Evolutionary conservation across 2,888 invertebrate genomes (phyloP).

Genomic region (Schrankia costaestrigalis): DNA sequence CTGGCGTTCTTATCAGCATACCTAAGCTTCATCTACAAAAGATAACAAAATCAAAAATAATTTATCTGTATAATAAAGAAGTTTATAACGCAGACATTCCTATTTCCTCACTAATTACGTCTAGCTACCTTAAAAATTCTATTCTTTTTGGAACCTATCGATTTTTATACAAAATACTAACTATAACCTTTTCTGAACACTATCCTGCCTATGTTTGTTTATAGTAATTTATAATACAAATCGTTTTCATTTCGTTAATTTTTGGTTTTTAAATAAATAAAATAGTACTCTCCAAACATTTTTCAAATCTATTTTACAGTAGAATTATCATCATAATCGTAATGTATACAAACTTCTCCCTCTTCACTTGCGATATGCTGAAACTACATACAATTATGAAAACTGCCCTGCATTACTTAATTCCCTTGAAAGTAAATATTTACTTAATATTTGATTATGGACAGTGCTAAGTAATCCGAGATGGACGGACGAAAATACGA

Average conservation of each 20-base stretch:
- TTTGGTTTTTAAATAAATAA: constrained; percentile 31
- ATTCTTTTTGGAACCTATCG: constrained; percentile 43
- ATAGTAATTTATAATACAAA: constrained; percentile 29
- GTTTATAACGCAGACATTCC: constrained; percentile 50
- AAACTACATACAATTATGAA: constrained; percentile 19
- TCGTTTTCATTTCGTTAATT: constrained; percentile 22
- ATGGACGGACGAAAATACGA: too few species aligned
- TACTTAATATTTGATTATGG: background rate
- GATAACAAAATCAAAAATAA: constrained; percentile 53
- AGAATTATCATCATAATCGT: constrained; percentile 30
- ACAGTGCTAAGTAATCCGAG: background rate
- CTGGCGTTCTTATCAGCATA: constrained; percentile 14
- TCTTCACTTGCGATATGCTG: constrained; percentile 14
- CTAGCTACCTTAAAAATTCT: constrained; percentile 66
- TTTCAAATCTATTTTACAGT: constrained; percentile 22
- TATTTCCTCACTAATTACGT: constrained; percentile 61
- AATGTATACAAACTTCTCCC: constrained; percentile 26
- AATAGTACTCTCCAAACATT: constrained; percentile 26
- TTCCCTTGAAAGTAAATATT: too few species aligned
- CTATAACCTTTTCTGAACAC: constrained; percentile 23
- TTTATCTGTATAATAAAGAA: constrained; percentile 54
- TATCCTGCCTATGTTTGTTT: constrained; percentile 23
- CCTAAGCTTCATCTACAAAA: constrained; percentile 35
- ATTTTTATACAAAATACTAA: constrained; percentile 40
- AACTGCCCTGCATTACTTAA: constrained; percentile 5